phyloP scores from a whole-genome alignment of 2,888 invertebrate species.

The Watsonalla binaria region DNA sequence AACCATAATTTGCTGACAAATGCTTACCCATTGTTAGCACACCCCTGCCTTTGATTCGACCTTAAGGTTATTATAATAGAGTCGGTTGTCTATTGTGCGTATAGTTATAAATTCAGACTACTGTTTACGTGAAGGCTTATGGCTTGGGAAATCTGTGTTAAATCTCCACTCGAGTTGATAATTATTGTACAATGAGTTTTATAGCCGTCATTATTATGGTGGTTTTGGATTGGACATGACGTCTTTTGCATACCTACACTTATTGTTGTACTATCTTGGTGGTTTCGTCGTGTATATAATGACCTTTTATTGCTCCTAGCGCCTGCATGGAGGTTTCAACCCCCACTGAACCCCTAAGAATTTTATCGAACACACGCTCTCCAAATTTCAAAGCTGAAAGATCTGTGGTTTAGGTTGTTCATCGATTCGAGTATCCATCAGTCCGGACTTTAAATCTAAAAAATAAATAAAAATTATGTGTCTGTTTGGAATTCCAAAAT shows the following conservation, averaged over 20 bases:
- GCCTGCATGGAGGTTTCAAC: no score
- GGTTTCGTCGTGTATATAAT: no score
- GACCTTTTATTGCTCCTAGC: no score
- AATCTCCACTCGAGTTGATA: background rate
- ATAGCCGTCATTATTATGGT: background rate
- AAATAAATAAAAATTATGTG: no score
- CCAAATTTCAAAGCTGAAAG: no score
- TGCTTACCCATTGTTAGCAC: slow-evolving; percentile 15
- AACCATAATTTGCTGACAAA: slow-evolving; percentile 26
- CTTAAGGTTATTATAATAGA: slow-evolving; percentile 8
- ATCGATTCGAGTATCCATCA: no score
- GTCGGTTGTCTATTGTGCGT: background rate
- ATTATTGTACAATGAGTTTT: background rate
- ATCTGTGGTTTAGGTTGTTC: no score
- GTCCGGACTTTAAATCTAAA: no score
- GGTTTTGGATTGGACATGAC: background rate
- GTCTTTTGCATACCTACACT: background rate
- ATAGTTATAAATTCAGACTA: background rate
- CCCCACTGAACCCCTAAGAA: no score
- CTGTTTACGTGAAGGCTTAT: background rate
- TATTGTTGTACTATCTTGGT: no score
- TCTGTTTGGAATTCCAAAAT: no score
- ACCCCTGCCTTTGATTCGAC: background rate
- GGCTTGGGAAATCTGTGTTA: background rate
- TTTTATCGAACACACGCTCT: no score